Evolutionary conservation across 2,113 vertebrate genomes (phyloP).

Genomic region (Scopus umbretta): DNA sequence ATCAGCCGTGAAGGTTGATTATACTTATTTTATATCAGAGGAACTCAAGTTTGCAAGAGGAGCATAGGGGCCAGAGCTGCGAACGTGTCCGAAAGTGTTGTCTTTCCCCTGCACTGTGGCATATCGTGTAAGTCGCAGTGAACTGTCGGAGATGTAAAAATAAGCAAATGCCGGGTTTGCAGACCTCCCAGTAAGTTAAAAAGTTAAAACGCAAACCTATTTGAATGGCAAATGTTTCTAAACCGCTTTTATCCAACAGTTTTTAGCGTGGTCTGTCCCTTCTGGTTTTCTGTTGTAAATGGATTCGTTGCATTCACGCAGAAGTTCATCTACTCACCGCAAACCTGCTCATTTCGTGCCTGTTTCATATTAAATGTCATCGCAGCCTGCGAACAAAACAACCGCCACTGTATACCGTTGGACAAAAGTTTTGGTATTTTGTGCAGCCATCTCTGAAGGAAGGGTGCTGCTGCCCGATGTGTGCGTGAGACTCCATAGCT

Average conservation of each 20-base stretch:
- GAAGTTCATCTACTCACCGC: neutral
- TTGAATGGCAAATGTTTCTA: neutral
- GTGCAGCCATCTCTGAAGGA: neutral
- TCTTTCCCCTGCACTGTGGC: neutral
- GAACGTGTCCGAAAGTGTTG: accelerated
- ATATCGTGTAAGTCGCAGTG: accelerated
- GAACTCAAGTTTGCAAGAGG: neutral
- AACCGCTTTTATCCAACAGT: neutral
- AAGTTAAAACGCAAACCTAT: neutral
- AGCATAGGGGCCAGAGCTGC: neutral
- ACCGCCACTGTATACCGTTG: accelerated
- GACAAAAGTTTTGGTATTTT: neutral
- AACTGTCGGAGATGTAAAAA: neutral
- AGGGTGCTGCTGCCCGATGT: neutral
- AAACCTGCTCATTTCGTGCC: too few species aligned
- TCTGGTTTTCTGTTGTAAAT: neutral
- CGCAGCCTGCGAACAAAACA: too few species aligned
- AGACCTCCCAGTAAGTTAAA: neutral
- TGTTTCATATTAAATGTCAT: accelerated
- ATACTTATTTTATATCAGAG: neutral
- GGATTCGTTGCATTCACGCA: too few species aligned
- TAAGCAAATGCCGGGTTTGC: neutral
- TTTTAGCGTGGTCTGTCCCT: neutral
- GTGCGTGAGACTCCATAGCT: neutral
- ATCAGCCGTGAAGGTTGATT: neutral